phyloP scores from a whole-genome alignment of 2,113 vertebrate genomes.

The Corynorhinus townsendii region DNA sequence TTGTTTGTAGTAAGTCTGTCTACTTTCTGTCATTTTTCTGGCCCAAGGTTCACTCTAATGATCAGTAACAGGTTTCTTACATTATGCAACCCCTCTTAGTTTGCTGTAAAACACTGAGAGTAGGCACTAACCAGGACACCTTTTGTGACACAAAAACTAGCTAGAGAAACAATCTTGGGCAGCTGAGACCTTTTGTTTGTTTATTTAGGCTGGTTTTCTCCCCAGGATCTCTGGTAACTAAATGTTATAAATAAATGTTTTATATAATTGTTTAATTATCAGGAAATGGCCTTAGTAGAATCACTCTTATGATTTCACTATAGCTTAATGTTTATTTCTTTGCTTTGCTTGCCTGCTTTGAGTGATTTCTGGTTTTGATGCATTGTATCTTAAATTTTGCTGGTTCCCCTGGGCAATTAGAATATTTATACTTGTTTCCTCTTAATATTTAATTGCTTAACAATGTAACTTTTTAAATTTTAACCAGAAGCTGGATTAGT shows the following conservation, averaged over 20 bases:
- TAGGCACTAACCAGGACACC: background rate
- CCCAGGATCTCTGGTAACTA: background rate
- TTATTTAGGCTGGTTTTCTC: background rate
- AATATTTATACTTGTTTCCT: background rate
- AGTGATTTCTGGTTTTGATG: conserved; percentile 31
- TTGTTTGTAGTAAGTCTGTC: background rate
- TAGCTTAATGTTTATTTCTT: conserved; percentile 3
- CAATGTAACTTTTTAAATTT: conserved; percentile 2
- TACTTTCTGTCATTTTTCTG: background rate
- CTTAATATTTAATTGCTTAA: background rate
- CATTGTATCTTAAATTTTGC: background rate
- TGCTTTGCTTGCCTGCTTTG: conserved; percentile 5
- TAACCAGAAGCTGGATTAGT: background rate
- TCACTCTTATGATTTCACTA: background rate
- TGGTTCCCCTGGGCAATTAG: background rate
- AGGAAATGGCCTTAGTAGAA: background rate
- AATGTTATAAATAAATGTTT: background rate
- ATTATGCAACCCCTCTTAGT: background rate
- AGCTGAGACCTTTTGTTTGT: background rate
- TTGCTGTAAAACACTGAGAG: background rate
- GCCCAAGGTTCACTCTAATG: background rate
- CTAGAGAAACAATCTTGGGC: background rate
- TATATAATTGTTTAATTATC: background rate
- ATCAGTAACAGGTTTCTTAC: background rate
- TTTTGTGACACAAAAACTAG: background rate